Evolutionary conservation across 1,140 invertebrate genomes (phyloP).

Genomic region (Panulirus ornatus): DNA sequence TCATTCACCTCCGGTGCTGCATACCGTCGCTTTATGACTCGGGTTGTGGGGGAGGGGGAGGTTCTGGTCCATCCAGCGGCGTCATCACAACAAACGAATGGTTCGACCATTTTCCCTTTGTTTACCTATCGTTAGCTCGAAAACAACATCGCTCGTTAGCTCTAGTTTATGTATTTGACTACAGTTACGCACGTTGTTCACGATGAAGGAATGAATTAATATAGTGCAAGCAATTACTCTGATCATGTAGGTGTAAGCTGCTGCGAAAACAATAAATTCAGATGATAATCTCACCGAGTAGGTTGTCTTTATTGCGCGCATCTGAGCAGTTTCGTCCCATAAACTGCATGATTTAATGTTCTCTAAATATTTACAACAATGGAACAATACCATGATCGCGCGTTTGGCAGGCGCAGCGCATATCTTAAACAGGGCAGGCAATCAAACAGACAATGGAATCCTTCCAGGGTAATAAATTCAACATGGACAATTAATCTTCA

Average conservation of each 20-base stretch:
- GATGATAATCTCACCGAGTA: too few relatives aligned
- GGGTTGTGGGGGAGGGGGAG: too few relatives aligned
- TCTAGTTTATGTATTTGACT: neutral
- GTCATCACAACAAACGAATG: too few relatives aligned
- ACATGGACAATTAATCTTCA: neutral
- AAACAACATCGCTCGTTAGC: neutral
- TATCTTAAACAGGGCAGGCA: neutral
- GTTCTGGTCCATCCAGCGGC: too few relatives aligned
- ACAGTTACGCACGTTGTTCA: neutral
- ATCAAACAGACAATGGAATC: neutral
- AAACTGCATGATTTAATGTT: too few relatives aligned
- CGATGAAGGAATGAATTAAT: neutral
- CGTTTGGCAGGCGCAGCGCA: neutral
- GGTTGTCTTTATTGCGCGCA: too few relatives aligned
- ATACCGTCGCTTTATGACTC: too few relatives aligned
- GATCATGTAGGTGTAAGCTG: neutral
- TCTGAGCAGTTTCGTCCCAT: too few relatives aligned
- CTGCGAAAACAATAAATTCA: too few relatives aligned
- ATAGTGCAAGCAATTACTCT: neutral
- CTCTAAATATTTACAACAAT: too few relatives aligned
- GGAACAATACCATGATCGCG: neutral
- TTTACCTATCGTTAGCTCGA: neutral
- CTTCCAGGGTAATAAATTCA: neutral
- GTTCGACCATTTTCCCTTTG: neutral
- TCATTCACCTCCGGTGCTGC: too few relatives aligned